Percentiles rank a stretch among this genome's conserved stretches.
These are phyloP conservation scores for Herpailurus yagouaroundi DNA, from an alignment of 2,113 vertebrate genomes.

Conservation along the genomic window DNA sequence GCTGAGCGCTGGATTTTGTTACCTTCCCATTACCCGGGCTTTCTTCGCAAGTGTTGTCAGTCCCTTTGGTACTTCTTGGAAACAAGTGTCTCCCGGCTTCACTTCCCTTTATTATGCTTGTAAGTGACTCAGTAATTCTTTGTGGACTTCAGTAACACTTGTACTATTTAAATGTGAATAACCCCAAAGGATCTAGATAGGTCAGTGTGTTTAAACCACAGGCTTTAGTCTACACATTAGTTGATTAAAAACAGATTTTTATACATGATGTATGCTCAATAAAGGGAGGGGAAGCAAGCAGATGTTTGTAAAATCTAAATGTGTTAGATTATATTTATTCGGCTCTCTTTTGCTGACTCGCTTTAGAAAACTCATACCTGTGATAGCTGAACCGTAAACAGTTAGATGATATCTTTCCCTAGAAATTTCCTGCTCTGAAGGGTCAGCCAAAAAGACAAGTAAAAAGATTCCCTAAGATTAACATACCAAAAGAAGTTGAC, in stretches of 20 bases:
- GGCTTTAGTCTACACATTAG: constrained; percentile 73
- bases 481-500: constrained; percentile 38
- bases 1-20: constrained; percentile 26
- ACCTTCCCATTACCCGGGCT: constrained; percentile 27
- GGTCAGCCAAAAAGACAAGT: constrained; percentile 55
- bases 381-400: constrained; percentile 61
- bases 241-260: constrained; percentile 81
- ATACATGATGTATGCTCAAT: constrained; percentile 68
- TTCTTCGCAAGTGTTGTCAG: constrained; percentile 47
- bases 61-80: constrained; percentile 5
- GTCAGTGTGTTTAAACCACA: constrained; percentile 75
- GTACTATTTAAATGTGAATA: constrained; percentile 70
- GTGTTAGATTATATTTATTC: constrained; percentile 78
- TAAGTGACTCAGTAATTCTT: constrained; percentile 23
- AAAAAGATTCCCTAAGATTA: constrained; percentile 56
- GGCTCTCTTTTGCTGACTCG: constrained; percentile 72
- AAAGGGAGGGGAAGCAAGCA: constrained; percentile 78
- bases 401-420: constrained; percentile 61
- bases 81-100: constrained; percentile 44
- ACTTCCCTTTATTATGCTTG: constrained; percentile 64
- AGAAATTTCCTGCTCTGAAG: constrained; percentile 67
- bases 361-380: constrained; percentile 68
- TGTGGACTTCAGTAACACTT: constrained; percentile 63
- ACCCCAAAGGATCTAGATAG: constrained; percentile 70
- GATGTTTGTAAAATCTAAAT: constrained; percentile 74